Evolutionary conservation across 2,113 vertebrate species (phyloP).

Genomic region (Lathamus discolor): DNA sequence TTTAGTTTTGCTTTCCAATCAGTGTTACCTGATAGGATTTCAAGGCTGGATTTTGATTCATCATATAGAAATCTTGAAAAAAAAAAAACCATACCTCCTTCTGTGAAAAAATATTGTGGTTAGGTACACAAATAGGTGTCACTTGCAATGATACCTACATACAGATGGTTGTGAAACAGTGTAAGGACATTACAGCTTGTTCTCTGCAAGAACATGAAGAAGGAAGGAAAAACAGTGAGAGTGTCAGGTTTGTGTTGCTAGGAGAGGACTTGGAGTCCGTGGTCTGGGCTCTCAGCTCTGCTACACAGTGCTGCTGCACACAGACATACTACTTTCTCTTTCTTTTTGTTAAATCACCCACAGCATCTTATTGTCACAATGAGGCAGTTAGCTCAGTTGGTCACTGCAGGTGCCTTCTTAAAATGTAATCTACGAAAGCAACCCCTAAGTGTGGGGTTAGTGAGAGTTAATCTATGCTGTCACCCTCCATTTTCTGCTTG

Average conservation of each 20-base stretch:
- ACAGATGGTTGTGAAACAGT: background rate
- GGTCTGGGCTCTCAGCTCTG: background rate
- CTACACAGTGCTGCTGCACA: background rate
- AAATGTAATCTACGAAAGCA: background rate
- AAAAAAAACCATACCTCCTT: rapidly evolving
- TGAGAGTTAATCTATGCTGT: background rate
- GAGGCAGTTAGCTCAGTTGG: background rate
- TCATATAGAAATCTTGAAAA: background rate
- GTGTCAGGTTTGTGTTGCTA: background rate
- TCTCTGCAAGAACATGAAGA: background rate
- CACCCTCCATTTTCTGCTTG: background rate
- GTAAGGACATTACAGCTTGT: background rate
- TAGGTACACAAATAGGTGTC: background rate
- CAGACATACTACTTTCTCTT: background rate
- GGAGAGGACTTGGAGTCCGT: background rate
- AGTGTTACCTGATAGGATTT: background rate
- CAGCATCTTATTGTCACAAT: background rate
- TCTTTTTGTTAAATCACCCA: background rate
- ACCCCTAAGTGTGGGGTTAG: background rate
- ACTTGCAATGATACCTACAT: background rate
- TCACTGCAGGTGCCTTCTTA: background rate
- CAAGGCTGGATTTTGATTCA: background rate
- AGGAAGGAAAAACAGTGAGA: background rate
- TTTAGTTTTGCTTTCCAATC: background rate
- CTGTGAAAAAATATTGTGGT: background rate